phyloP scores from a whole-genome alignment of 2,797 vertebrate species.

The Antrozous pallidus region DNA sequence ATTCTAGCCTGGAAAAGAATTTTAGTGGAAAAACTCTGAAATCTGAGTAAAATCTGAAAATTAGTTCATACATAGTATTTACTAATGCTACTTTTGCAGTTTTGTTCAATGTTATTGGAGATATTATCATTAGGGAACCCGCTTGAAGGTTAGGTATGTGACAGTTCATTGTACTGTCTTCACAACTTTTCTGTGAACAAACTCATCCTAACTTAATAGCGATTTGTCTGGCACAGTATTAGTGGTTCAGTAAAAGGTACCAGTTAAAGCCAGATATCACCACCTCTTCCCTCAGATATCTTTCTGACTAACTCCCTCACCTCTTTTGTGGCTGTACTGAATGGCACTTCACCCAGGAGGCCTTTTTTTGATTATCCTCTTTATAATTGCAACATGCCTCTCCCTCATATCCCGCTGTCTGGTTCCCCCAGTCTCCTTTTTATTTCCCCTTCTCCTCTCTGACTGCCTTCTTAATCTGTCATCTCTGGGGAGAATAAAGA shows the following conservation, averaged over 20 bases:
- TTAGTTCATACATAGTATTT: background rate
- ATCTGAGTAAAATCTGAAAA: background rate
- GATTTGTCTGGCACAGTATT: background rate
- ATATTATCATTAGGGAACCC: background rate
- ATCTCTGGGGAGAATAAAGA: background rate
- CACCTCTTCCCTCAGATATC: background rate
- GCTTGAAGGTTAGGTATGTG: background rate
- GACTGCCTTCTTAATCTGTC: background rate
- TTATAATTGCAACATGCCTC: background rate
- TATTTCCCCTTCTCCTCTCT: background rate
- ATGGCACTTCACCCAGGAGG: background rate
- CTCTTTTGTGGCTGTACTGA: background rate
- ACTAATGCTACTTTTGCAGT: background rate
- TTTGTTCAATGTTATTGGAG: conserved; percentile 2
- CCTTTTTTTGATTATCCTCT: background rate
- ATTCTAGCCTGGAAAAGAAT: background rate
- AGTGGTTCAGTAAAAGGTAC: background rate
- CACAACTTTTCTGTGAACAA: background rate
- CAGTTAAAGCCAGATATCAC: background rate
- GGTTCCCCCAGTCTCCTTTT: background rate
- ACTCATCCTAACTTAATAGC: background rate
- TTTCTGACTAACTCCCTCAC: background rate
- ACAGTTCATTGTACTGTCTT: background rate
- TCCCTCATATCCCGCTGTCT: background rate
- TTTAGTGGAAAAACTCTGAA: background rate